A percentile compares a stretch with the other conserved stretches of the same genome.
phyloP scores from a whole-genome alignment of 2,888 invertebrate species.

The Dioctria rufipes region DNA sequence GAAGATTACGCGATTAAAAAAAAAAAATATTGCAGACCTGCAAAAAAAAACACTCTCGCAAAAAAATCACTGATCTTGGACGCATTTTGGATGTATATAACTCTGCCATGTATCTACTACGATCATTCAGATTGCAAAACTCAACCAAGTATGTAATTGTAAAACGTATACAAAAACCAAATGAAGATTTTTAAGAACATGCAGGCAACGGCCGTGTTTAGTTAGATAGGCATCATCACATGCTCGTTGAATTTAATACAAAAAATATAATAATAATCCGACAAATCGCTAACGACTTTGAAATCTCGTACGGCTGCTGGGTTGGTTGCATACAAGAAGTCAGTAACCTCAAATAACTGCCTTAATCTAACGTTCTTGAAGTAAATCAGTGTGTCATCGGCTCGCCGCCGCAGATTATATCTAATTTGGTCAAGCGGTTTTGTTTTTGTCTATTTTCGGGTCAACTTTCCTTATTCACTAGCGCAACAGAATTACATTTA shows the following conservation, averaged over 20 bases:
- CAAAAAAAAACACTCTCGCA: not conserved
- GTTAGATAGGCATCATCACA: not conserved
- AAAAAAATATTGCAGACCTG: not conserved
- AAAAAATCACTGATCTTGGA: not conserved
- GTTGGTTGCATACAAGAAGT: not conserved
- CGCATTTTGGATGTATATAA: not conserved
- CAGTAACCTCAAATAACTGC: slow-evolving; percentile 31
- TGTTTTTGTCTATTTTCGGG: slow-evolving; percentile 38
- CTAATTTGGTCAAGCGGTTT: slow-evolving; percentile 43
- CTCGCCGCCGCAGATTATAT: slow-evolving; percentile 38
- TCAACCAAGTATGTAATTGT: not conserved
- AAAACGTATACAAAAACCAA: not conserved
- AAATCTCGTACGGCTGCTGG: not conserved
- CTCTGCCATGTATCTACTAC: not conserved
- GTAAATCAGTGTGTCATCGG: slow-evolving; percentile 46
- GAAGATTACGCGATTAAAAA: too few species aligned
- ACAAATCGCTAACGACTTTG: not conserved
- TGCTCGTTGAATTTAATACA: too few species aligned
- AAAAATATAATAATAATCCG: too few species aligned
- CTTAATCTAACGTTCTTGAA: slow-evolving; percentile 36
- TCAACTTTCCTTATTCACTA: slow-evolving; percentile 42
- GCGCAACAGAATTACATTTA: slow-evolving; percentile 6
- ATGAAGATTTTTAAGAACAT: not conserved
- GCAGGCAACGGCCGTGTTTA: not conserved
- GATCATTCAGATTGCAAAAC: not conserved